Percentiles rank a stretch among this genome's conserved stretches.
Evolutionary conservation across 2,888 invertebrate genomes (phyloP).

Genomic region (Sesamia inferens): DNA sequence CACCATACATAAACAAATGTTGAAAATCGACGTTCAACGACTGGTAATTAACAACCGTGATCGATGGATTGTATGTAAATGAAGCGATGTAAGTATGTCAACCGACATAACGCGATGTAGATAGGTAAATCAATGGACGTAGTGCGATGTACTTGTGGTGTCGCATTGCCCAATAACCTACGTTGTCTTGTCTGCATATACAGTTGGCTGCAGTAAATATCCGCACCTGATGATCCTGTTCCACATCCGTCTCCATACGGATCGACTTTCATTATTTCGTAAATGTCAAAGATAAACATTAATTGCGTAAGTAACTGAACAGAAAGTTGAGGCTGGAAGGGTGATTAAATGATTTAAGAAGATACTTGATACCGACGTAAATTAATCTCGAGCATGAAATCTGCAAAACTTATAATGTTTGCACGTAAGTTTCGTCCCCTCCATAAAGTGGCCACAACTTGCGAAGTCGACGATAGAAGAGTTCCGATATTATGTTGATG

Average conservation of each 20-base stretch:
- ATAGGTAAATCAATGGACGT: not conserved
- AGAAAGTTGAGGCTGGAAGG: conserved; percentile 36
- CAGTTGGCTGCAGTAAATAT: not conserved
- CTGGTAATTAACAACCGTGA: not conserved
- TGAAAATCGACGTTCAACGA: conserved; percentile 6
- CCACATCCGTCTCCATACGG: conserved; percentile 32
- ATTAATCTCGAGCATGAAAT: conserved; percentile 8
- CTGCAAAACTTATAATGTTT: conserved; percentile 12
- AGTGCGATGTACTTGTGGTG: conserved; percentile 16
- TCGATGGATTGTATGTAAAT: not conserved
- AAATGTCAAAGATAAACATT: conserved; percentile 15
- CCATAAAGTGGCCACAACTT: conserved; percentile 35
- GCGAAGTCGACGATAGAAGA: conserved; percentile 12
- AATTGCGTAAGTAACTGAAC: conserved; percentile 13
- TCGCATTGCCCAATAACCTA: conserved; percentile 7
- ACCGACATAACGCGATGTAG: conserved; percentile 13
- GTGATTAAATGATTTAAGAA: not conserved
- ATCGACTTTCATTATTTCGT: conserved; percentile 17
- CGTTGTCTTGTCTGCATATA: conserved; percentile 9
- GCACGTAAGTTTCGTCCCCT: conserved; percentile 13
- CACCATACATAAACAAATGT: conserved; percentile 3
- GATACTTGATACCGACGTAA: not conserved
- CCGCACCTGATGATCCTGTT: conserved; percentile 18
- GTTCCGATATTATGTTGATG: conserved; percentile 33
- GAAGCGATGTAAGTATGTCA: not conserved